Percentiles rank a stretch among this genome's conserved stretches.
Evolutionary conservation across 2,797 vertebrate genomes (phyloP).

Genomic region (Rhabdophis nuchalis): DNA sequence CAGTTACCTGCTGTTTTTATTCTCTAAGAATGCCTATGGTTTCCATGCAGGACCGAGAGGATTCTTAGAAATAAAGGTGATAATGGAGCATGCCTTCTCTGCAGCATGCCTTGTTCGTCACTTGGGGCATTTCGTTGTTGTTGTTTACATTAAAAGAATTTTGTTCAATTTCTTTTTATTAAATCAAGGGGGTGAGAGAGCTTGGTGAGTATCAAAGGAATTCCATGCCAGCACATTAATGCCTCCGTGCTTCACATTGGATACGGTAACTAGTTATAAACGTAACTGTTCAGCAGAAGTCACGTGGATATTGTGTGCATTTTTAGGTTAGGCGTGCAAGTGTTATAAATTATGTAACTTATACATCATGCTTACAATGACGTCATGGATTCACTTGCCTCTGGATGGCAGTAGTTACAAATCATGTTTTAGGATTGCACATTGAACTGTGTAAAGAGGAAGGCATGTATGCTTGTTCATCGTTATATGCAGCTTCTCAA

Average conservation of each 20-base stretch:
- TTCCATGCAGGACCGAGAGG: background rate
- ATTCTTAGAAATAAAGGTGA: background rate
- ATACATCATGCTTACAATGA: background rate
- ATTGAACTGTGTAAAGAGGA: background rate
- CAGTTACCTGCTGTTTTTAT: background rate
- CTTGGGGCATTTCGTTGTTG: background rate
- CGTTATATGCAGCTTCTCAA: background rate
- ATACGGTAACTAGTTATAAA: background rate
- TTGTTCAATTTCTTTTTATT: background rate
- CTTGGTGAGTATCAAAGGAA: background rate
- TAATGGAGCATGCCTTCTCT: background rate
- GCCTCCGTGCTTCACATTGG: background rate
- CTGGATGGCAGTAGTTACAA: background rate
- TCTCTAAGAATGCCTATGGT: background rate
- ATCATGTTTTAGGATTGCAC: background rate
- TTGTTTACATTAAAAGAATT: background rate
- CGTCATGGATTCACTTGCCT: background rate
- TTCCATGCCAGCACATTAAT: background rate
- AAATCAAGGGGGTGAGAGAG: background rate
- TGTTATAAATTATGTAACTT: background rate
- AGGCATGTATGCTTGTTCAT: background rate
- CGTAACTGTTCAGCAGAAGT: background rate
- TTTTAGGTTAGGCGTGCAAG: background rate
- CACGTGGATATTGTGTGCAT: background rate
- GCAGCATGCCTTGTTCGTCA: background rate